Evolutionary conservation across 2,888 invertebrate species (phyloP).

Genomic region (Perdita meconis): DNA sequence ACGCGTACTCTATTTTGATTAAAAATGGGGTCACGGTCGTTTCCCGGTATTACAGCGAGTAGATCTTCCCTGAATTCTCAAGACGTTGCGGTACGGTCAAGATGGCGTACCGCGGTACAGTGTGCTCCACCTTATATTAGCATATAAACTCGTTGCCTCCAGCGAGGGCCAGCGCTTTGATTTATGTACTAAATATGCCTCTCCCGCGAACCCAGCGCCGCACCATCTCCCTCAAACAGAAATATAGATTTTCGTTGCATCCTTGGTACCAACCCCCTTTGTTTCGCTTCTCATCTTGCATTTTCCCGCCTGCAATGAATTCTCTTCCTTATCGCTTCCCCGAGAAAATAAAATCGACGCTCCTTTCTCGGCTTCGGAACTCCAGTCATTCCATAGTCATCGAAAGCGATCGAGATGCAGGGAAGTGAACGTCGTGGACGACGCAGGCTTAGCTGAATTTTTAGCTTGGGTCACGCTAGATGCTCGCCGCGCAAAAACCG

Average conservation of each 20-base stretch:
- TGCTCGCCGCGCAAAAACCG: slow-evolving; percentile 50
- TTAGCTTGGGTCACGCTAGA: slow-evolving; percentile 11
- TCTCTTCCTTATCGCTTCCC: not conserved
- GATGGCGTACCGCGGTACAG: slow-evolving; percentile 76
- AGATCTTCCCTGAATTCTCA: slow-evolving; percentile 56
- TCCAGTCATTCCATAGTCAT: too few species aligned
- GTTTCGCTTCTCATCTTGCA: slow-evolving; percentile 17
- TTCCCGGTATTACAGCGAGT: slow-evolving; percentile 35
- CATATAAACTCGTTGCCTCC: slow-evolving; percentile 82
- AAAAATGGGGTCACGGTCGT: slow-evolving; percentile 13
- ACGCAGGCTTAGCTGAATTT: slow-evolving; percentile 6
- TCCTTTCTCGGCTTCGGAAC: too few species aligned
- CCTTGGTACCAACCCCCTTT: slow-evolving; percentile 35
- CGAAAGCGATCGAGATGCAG: too few species aligned
- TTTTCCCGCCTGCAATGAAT: too few species aligned
- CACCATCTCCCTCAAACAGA: slow-evolving; percentile 54
- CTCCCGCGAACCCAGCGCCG: slow-evolving; percentile 69
- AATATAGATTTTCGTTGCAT: slow-evolving; percentile 63
- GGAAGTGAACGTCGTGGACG: not conserved
- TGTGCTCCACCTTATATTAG: slow-evolving; percentile 82
- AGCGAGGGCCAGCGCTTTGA: slow-evolving; percentile 80
- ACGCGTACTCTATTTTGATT: not conserved
- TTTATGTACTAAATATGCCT: slow-evolving; percentile 84
- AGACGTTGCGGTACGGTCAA: slow-evolving; percentile 78
- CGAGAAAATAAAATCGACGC: too few species aligned